Base-by-base conservation (phyloP, 2,888 invertebrate species). In the Heteromurus nitidus region DNA sequence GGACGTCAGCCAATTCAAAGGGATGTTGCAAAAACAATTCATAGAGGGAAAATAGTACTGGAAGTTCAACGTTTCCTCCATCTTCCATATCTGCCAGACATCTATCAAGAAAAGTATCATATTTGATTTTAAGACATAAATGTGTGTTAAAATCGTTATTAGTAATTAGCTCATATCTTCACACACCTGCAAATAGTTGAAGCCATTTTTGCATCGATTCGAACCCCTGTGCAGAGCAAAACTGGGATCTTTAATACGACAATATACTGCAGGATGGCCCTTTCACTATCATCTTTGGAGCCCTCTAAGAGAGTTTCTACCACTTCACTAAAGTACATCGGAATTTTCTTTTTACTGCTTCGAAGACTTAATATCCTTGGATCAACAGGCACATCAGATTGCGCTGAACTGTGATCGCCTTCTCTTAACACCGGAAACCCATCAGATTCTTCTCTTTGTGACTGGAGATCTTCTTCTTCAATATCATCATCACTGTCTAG, bases 401-500 rank as follows among this genome's bases (percentile, higher is more conserved):
- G 68, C 13, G 16, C 72, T 11, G 47, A n/a, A 36, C 36, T 55
- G 50, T 76, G 73, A 5, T n/a, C 0, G 22, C 36, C 28, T n/a
- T 68, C 70, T 2, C 55, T 47, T 11, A 68, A 26, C 22, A 20
- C 24, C 22, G 60, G 67, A 69, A 80, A 80, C 16, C 53, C 58
- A 31, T 69, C 65, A 20, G 80, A 65, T 30, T 67, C 69, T 26
- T n/a, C n/a, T n/a, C n/a, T 13, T 50, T 50, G 50, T n/a, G 5
- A 5, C 3, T 5, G n/a, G 13, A n/a, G n/a, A 50, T 72, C 72
- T 11, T 58, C 80, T 11, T 76, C 82, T 3, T 74, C 5, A 36
- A 36, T 70, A 13, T 86, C 86, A 53, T 86, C 86, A 60, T 86
- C 86, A 81, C 86, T 86, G 36, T 86, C 86, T 16, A 84, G 50